Conservation (phyloP, 2,113 vertebrate species). For the Lanius collurio region DNA sequence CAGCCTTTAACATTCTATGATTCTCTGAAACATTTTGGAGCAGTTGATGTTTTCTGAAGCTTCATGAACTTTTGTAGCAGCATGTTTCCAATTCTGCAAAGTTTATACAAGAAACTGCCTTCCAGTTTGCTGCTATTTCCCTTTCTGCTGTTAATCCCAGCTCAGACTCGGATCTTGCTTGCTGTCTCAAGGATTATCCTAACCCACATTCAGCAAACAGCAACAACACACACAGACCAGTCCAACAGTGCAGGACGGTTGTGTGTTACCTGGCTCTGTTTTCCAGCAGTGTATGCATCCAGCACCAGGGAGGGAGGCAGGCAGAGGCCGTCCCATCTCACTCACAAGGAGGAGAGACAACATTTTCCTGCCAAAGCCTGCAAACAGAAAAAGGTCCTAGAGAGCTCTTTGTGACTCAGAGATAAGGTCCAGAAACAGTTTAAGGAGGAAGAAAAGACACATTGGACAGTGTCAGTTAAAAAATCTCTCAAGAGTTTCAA, state of each 20-base stretch:
- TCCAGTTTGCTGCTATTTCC: not conserved
- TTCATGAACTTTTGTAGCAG: not conserved
- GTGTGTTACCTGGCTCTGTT: not conserved
- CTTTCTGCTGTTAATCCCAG: not conserved
- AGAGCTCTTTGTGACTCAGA: not conserved
- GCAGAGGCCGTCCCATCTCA: not conserved
- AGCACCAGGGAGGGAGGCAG: rapidly evolving
- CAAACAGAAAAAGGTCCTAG: not conserved
- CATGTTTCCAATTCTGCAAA: not conserved
- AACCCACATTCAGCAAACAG: not conserved
- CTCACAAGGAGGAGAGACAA: not conserved
- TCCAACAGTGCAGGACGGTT: not conserved
- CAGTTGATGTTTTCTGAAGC: not conserved
- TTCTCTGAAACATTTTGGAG: not conserved
- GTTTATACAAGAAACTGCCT: not conserved
- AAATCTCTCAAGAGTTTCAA: not conserved
- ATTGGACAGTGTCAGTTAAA: not conserved
- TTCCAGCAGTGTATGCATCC: not conserved
- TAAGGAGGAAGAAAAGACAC: not conserved
- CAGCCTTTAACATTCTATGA: not conserved
- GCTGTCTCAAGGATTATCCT: not conserved
- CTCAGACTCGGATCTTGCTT: not conserved
- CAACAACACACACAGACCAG: not conserved
- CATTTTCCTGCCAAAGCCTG: not conserved
- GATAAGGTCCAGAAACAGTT: not conserved